Percentiles rank a stretch among this genome's conserved stretches.
phyloP scores from a whole-genome alignment of 2,113 vertebrate genomes.

The Etia nguti region DNA sequence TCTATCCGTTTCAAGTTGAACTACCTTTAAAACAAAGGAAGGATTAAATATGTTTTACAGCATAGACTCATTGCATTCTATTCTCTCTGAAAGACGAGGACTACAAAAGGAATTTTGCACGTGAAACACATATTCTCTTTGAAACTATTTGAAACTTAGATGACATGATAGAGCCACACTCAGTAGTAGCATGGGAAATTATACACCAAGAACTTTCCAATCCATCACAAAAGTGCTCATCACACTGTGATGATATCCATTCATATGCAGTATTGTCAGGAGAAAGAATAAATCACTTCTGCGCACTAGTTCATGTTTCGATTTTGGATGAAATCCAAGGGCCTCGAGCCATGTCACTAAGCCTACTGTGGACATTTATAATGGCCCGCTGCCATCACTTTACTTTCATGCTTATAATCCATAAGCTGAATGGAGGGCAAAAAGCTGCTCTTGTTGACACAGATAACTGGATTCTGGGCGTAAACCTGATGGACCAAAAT shows the following conservation, averaged over 20 bases:
- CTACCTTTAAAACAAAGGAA: not conserved
- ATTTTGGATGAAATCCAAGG: not conserved
- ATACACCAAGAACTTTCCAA: not conserved
- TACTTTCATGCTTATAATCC: not conserved
- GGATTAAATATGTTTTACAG: not conserved
- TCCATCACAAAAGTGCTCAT: not conserved
- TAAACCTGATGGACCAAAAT: not conserved
- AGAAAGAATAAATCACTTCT: not conserved
- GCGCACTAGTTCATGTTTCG: not conserved
- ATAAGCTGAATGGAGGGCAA: constrained; percentile 1
- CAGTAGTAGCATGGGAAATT: not conserved
- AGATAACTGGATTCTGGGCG: not conserved
- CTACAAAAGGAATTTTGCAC: not conserved
- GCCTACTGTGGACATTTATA: not conserved
- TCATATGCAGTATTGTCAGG: not conserved
- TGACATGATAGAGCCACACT: not conserved
- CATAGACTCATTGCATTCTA: accelerated
- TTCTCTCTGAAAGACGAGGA: not conserved
- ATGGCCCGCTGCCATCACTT: not conserved
- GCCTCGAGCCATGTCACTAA: not conserved
- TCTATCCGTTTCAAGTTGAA: accelerated
- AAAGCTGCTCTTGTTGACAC: not conserved
- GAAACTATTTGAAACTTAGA: not conserved
- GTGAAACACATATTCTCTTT: not conserved
- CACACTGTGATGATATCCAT: not conserved